Evolutionary conservation across 1,140 invertebrate genomes (phyloP), one percentile per base, ranked within the genome.

Genomic region (Cheumatopsyche charites): DNA sequence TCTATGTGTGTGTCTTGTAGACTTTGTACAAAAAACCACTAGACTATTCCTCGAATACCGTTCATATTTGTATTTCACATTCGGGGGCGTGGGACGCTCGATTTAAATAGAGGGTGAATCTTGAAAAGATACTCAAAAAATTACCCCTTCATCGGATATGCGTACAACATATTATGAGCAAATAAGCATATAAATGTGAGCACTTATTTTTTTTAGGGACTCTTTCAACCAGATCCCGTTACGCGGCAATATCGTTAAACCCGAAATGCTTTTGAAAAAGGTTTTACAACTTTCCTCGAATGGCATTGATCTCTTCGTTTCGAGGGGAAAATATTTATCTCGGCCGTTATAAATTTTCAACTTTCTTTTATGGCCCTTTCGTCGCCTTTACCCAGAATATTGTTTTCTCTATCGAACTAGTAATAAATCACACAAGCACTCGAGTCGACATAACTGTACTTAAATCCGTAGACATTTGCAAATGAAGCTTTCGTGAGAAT

Each of bases 1-100:
- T 52, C 47, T 9, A 52, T 52, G 47, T 52, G 47, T 52, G 47
- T 52, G 47, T 15, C n/a, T 52, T 17, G 15, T 7, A 52, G 19
- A 45, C 17, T 52, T 17, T n/a, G 15, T n/a, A 52, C 13, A 17
- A 52, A 52, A 52, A 52, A 52, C n/a, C 3, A 4, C 9, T 3
- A 36, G 29, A 4, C 29, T 36, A 17, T 52, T 52, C 45, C 45
- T 9, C 47, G 47, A 52, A 52, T 52, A 36, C 15, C 15, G 47
- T 9, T 19, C 15, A 52, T 52, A 52, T 17, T 17, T 52, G 15
- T 52, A 52, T 52, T 52, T 52, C 9, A 3, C 29, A 3, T 36
- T 36, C 29, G 47, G 19, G 47, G 47, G 15, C 9, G 7, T 52
- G 47, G 19, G 47, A 52, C 47, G 47, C 15, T 52, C 13, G n/a